These are phyloP conservation scores for Lindbergichthys nudifrons DNA, from an alignment of 2,797 vertebrate genomes.

Conservation along the genomic window DNA sequence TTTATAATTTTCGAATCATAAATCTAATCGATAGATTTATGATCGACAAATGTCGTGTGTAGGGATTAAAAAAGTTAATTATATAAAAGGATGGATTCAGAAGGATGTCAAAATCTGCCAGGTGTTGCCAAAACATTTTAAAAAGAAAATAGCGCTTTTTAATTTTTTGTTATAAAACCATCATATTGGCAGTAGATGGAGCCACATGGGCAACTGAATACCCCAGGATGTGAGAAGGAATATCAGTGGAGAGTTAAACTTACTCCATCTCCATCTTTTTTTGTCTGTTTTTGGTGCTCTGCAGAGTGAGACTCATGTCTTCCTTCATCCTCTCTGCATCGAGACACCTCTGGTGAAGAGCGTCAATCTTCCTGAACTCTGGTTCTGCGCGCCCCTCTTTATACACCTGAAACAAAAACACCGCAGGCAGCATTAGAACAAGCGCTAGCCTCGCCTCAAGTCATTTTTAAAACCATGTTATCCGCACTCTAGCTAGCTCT, in stretches of 20 bases:
- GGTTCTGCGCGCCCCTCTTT: slow-evolving; percentile 87
- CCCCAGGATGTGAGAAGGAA: not conserved
- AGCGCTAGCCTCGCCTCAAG: not conserved
- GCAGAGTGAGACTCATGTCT: slow-evolving; percentile 89
- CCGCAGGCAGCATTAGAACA: slow-evolving; percentile 14
- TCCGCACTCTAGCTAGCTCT: slow-evolving; percentile 5
- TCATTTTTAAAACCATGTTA: not conserved
- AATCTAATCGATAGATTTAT: no score
- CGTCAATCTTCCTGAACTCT: slow-evolving; percentile 90
- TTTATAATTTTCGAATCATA: no score
- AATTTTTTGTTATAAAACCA: slow-evolving; percentile 3
- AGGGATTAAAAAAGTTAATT: no score
- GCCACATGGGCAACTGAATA: not conserved
- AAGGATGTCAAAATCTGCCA: no score
- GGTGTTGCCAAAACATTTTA: no score
- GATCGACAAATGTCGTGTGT: no score
- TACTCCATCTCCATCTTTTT: slow-evolving; percentile 93
- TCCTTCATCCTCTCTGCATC: slow-evolving; percentile 89
- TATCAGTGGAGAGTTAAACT: slow-evolving; percentile 59
- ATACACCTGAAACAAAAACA: slow-evolving; percentile 82
- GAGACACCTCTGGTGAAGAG: slow-evolving; percentile 91
- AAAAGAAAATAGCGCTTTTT: not conserved
- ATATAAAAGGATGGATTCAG: no score
- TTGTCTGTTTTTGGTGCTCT: slow-evolving; percentile 88
- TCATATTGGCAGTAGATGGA: slow-evolving; percentile 18